Evolutionary conservation across 2,888 invertebrate species (phyloP).

Genomic region (Athetis lepigone): DNA sequence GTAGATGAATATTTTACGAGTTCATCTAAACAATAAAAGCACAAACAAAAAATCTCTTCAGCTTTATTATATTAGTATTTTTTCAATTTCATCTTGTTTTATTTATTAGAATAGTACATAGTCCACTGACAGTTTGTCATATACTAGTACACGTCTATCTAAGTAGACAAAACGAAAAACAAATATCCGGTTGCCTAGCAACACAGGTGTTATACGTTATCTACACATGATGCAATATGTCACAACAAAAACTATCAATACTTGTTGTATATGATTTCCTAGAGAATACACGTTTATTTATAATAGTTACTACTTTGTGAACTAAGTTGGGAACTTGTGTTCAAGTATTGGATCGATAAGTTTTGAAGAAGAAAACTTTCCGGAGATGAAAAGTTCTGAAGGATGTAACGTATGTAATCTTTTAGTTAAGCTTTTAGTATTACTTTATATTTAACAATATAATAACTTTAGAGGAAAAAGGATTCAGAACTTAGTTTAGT

Average conservation of each 20-base stretch:
- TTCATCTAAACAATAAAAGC: too few species aligned
- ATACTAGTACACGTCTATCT: too few species aligned
- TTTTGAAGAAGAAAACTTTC: constrained; percentile 10
- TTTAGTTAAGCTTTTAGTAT: constrained; percentile 5
- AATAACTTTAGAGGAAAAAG: too few species aligned
- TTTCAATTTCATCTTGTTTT: too few species aligned
- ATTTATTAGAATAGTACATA: too few species aligned
- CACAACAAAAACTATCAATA: constrained; percentile 19
- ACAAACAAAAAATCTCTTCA: too few species aligned
- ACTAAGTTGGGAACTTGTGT: constrained; percentile 22
- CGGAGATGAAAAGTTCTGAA: constrained; percentile 10
- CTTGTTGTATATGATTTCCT: constrained; percentile 18
- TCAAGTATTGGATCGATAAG: constrained; percentile 1
- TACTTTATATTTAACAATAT: neutral
- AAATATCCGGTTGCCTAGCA: constrained; percentile 27
- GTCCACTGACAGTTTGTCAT: too few species aligned
- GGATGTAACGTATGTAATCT: constrained; percentile 34
- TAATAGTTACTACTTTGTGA: constrained; percentile 4
- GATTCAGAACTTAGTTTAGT: too few species aligned
- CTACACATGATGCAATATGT: constrained; percentile 23
- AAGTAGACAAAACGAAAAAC: neutral
- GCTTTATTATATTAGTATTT: too few species aligned
- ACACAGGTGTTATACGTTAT: constrained; percentile 34
- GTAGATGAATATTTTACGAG: too few species aligned
- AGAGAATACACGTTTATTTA: neutral